Percentiles rank a stretch among this genome's conserved stretches.
These are phyloP conservation scores for Eueides isabella DNA, from an alignment of 1,140 invertebrate genomes.

Conservation along the genomic window DNA sequence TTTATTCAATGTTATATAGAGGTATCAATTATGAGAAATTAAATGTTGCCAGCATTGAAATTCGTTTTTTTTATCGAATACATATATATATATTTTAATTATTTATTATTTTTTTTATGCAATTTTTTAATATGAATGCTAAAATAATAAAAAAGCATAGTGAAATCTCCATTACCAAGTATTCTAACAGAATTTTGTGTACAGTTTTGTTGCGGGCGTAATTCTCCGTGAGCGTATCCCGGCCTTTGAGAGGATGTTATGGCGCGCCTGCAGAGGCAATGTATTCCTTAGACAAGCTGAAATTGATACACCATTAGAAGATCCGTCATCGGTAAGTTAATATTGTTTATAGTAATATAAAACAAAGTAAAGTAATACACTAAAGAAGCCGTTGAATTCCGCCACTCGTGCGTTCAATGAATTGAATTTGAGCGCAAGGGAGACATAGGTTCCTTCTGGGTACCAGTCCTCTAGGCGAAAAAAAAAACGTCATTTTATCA, in stretches of 20 bases:
- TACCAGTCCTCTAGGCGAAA: too few relatives aligned
- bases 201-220: conserved; percentile 95
- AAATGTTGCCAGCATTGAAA: too few relatives aligned
- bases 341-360: not conserved
- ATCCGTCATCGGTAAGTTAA: conserved; percentile 95
- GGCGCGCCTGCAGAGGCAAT: conserved; percentile 97
- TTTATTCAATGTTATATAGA: not conserved
- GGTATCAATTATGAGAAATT: not conserved
- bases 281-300: conserved; percentile 96
- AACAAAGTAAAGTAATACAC: too few relatives aligned
- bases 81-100: not conserved
- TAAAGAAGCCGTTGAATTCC: too few relatives aligned
- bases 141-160: too few relatives aligned
- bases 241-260: conserved; percentile 98
- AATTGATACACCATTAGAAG: conserved; percentile 96
- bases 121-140: not conserved
- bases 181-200: conserved; percentile 39
- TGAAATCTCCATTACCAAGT: not conserved
- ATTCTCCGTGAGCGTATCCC: conserved; percentile 96
- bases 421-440: too few relatives aligned
- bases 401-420: too few relatives aligned
- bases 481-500: too few relatives aligned
- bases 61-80: too few relatives aligned
- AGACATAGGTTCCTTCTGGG: too few relatives aligned
- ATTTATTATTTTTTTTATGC: not conserved